A percentile compares a stretch with the other conserved stretches of the same genome.
These are phyloP conservation scores for Copidosoma aretas DNA, from an alignment of 2,888 invertebrate genomes.

Conservation along the genomic window DNA sequence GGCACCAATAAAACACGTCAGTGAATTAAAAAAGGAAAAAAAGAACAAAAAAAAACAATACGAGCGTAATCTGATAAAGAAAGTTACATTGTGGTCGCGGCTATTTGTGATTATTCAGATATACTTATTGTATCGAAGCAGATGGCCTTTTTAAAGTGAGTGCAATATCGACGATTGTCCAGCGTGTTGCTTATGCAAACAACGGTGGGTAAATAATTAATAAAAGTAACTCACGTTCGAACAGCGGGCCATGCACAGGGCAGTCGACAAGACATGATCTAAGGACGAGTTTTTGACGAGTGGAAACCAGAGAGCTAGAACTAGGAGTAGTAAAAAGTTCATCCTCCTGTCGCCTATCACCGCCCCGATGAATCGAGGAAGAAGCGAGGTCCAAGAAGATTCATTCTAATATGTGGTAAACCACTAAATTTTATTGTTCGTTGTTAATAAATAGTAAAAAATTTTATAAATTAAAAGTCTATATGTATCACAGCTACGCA, in stretches of 20 bases:
- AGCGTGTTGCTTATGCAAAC: no score
- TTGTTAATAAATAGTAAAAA: no score
- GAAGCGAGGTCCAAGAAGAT: neutral
- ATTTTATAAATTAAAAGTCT: no score
- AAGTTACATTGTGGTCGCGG: neutral
- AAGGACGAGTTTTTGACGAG: neutral
- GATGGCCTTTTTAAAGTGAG: neutral
- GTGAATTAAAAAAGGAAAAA: neutral
- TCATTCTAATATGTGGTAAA: no score
- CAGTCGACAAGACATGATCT: constrained; percentile 2
- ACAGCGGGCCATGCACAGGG: constrained; percentile 12
- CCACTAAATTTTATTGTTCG: no score
- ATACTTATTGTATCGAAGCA: neutral
- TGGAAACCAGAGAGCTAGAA: neutral
- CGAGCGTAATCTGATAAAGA: neutral
- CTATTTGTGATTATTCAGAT: neutral
- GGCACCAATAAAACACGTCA: neutral
- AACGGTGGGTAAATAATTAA: neutral
- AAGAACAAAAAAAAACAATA: neutral
- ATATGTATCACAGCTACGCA: no score
- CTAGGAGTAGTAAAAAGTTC: neutral
- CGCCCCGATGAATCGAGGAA: no score
- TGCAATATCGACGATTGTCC: neutral
- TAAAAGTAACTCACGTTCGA: constrained; percentile 14
- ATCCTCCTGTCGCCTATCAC: no score